phyloP scores from a whole-genome alignment of 2,113 vertebrate genomes.

The Daboia siamensis region DNA sequence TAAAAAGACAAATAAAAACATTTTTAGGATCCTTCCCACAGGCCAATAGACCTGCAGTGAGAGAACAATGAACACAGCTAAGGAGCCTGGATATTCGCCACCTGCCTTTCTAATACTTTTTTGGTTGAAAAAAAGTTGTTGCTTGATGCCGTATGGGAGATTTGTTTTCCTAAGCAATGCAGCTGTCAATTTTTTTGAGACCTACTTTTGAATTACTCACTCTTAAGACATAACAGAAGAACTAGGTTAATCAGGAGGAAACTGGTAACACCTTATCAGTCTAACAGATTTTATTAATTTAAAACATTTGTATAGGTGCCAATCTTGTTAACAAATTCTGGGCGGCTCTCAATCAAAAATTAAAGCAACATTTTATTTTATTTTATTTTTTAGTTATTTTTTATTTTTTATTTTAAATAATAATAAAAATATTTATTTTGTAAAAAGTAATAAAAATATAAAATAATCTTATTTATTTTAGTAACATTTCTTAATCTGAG shows the following conservation, averaged over 20 bases:
- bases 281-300: neutral
- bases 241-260: neutral
- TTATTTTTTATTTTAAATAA: neutral
- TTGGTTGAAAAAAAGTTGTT: neutral
- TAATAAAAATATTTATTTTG: neutral
- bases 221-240: neutral
- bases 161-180: neutral
- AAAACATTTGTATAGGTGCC: neutral
- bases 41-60: neutral
- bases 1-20: neutral
- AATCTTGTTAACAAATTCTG: neutral
- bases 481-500: neutral
- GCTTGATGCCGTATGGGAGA: neutral
- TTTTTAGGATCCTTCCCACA: neutral
- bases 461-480: neutral
- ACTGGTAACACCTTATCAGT: neutral
- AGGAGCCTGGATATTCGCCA: neutral
- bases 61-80: neutral
- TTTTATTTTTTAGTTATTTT: neutral
- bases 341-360: neutral
- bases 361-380: neutral
- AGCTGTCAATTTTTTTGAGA: neutral
- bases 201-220: neutral
- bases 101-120: neutral
- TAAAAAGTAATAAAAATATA: neutral